Conservation (phyloP, 1,140 invertebrate genomes). For the Plectrocnemia conspersa region DNA sequence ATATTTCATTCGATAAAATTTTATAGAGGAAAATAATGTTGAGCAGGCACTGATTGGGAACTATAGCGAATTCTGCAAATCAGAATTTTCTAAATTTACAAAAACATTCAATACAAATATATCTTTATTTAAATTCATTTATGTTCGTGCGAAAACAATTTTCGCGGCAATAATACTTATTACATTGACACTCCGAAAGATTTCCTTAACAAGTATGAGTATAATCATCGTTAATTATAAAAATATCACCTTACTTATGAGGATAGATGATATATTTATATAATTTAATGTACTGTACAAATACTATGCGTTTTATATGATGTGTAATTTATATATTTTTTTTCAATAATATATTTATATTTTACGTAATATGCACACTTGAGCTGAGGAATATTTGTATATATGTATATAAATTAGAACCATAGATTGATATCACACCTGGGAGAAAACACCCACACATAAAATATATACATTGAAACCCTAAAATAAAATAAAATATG, state of each 20-base stretch:
- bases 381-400: slow-evolving; percentile 9
- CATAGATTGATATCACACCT: slow-evolving; percentile 21
- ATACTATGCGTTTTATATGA: too few species aligned
- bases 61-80: slow-evolving; percentile 24
- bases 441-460: too few species aligned
- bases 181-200: too few species aligned
- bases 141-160: too few species aligned
- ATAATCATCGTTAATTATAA: background rate
- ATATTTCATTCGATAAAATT: slow-evolving; percentile 9
- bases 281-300: too few species aligned
- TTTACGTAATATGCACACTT: slow-evolving; percentile 4
- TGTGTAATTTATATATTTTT: too few species aligned
- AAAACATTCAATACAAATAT: background rate
- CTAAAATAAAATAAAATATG: too few species aligned
- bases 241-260: background rate
- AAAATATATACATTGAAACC: too few species aligned
- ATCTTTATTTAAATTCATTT: background rate
- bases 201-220: slow-evolving; percentile 1
- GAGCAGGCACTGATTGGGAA: slow-evolving; percentile 35
- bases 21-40: slow-evolving; percentile 21
- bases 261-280: slow-evolving; percentile 2
- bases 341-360: too few species aligned
- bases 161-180: too few species aligned
- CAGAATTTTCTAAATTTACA: slow-evolving; percentile 9
- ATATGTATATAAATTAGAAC: slow-evolving; percentile 17